Percentiles rank a stretch among this genome's conserved stretches.
These are phyloP conservation scores for Drosophila oshimai DNA, from an alignment of 1,140 invertebrate species.

Conservation along the genomic window DNA sequence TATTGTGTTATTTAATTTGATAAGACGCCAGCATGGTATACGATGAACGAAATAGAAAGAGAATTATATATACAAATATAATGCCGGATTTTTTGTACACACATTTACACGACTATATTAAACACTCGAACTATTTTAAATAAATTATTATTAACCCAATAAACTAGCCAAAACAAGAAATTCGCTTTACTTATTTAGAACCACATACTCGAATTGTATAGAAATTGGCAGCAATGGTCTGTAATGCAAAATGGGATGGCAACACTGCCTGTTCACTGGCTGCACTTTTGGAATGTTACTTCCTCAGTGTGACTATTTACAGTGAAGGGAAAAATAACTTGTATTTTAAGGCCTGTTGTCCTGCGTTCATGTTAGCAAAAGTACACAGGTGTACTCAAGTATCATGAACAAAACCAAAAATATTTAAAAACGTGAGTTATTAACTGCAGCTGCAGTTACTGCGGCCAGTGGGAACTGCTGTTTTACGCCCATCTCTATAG, in stretches of 20 bases:
- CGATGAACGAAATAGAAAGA: conserved; percentile 18
- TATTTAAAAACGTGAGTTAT: not conserved
- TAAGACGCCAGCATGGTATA: conserved; percentile 69
- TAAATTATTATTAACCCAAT: conserved; percentile 75
- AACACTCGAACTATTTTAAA: conserved; percentile 70
- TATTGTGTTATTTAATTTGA: conserved; percentile 78
- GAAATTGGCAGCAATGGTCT: not conserved
- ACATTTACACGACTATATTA: conserved; percentile 47
- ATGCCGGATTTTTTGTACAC: conserved; percentile 62
- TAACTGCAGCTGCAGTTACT: not conserved
- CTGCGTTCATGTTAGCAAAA: too few relatives aligned
- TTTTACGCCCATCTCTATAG: not conserved
- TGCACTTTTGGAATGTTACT: too few relatives aligned
- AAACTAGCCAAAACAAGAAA: conserved; percentile 63
- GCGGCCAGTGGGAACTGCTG: not conserved
- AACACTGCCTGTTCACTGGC: too few relatives aligned
- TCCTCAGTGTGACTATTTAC: too few relatives aligned
- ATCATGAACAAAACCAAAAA: too few relatives aligned
- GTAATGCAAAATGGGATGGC: too few relatives aligned
- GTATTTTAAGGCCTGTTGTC: too few relatives aligned
- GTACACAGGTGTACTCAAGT: too few relatives aligned
- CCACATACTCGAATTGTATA: too few relatives aligned
- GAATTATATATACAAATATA: conserved; percentile 23
- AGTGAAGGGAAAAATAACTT: too few relatives aligned
- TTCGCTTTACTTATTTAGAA: not conserved